Evolutionary conservation across 2,797 vertebrate genomes (phyloP).

Genomic region (Sphenodon punctatus): DNA sequence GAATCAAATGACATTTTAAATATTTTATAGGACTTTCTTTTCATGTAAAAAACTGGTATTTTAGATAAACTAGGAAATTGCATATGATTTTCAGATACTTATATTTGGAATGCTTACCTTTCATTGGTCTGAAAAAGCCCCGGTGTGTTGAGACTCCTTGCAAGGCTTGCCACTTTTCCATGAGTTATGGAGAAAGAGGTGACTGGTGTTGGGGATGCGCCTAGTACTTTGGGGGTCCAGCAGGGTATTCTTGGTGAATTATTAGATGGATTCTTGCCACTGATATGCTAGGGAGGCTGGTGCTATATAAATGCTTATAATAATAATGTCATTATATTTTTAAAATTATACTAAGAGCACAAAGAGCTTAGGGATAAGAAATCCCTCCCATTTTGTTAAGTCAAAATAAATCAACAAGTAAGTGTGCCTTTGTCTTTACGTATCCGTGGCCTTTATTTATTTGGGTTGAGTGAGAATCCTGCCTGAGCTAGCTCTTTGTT

Average conservation of each 20-base stretch:
- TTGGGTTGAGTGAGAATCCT: too few relatives aligned
- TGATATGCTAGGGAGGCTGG: too few relatives aligned
- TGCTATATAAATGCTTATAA: too few relatives aligned
- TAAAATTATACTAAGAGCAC: neutral
- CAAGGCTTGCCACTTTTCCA: neutral
- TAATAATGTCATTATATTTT: neutral
- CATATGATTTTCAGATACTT: neutral
- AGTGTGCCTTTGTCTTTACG: neutral
- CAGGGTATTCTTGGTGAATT: neutral
- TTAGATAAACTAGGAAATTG: neutral
- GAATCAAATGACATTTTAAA: slow-evolving; percentile 45
- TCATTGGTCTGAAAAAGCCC: neutral
- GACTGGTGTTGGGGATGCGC: neutral
- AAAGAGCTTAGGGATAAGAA: neutral
- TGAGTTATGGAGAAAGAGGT: neutral
- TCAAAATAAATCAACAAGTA: slow-evolving; percentile 24
- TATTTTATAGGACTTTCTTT: neutral
- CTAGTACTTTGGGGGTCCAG: neutral
- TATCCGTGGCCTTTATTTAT: too few relatives aligned
- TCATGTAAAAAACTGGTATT: neutral
- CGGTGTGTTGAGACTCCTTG: neutral
- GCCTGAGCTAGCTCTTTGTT: neutral
- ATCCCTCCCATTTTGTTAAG: slow-evolving; percentile 63
- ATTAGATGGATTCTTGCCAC: neutral
- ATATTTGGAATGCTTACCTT: neutral